These are phyloP conservation scores for Griposia aprilina DNA, from an alignment of 2,888 invertebrate genomes.

Conservation along the genomic window DNA sequence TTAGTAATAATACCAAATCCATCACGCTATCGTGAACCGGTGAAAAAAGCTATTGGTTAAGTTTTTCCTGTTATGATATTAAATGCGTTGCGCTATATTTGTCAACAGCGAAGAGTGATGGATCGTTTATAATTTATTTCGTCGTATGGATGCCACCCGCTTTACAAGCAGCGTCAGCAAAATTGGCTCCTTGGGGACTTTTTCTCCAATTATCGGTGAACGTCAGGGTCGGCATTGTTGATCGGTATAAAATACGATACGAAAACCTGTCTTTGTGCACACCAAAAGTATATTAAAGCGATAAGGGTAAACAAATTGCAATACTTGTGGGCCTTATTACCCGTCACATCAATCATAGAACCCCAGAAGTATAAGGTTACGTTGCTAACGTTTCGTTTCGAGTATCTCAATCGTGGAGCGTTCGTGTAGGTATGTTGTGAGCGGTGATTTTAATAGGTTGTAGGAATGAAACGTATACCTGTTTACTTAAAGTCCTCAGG, in stretches of 20 bases:
- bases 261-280: conserved; percentile 81
- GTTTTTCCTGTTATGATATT: conserved; percentile 70
- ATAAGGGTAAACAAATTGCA: conserved; percentile 90
- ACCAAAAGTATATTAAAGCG: conserved; percentile 84
- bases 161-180: conserved; percentile 79
- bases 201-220: conserved; percentile 86
- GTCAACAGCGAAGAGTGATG: conserved; percentile 78
- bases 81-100: conserved; percentile 73
- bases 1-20: conserved; percentile 63
- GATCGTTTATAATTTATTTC: conserved; percentile 83
- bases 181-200: conserved; percentile 88
- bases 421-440: conserved; percentile 32
- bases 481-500: background rate
- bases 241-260: conserved; percentile 87
- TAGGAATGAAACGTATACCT: background rate
- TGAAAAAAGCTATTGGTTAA: conserved; percentile 65
- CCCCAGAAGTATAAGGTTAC: conserved; percentile 85
- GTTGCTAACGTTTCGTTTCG: conserved; percentile 69
- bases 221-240: conserved; percentile 83
- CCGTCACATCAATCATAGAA: conserved; percentile 89
- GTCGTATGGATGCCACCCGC: conserved; percentile 72
- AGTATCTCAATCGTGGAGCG: conserved; percentile 71
- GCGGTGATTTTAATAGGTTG: conserved; percentile 37
- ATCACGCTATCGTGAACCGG: conserved; percentile 54
- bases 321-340: conserved; percentile 89